phyloP scores from a whole-genome alignment of 2,113 vertebrate genomes.

The Ceuthmochares aereus region DNA sequence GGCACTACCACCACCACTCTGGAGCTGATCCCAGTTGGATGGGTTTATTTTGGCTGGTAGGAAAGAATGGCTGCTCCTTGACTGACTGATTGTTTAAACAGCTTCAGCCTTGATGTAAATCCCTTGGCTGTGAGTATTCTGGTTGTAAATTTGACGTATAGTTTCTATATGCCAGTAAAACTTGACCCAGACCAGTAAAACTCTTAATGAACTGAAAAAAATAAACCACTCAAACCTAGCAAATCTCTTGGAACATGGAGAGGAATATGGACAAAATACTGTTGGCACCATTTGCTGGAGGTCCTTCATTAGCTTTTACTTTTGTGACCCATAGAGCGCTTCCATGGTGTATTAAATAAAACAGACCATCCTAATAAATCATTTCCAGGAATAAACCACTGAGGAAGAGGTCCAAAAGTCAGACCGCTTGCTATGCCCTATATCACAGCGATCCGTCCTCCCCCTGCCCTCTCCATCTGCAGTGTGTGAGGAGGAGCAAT shows the following conservation, averaged over 20 bases:
- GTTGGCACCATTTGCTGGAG: background rate
- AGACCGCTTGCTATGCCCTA: background rate
- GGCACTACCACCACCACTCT: rapidly evolving
- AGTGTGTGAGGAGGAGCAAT: background rate
- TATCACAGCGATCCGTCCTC: background rate
- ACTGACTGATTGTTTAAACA: background rate
- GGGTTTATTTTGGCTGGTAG: background rate
- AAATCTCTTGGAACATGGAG: background rate
- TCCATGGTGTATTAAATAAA: background rate
- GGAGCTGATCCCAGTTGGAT: background rate
- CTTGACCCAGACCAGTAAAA: conserved; percentile 10
- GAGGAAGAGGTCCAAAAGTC: conserved; percentile 5
- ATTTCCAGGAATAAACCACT: conserved; percentile 1
- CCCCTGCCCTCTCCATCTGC: conserved; percentile 19
- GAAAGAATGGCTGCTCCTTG: background rate
- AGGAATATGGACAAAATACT: background rate
- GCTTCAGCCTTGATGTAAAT: background rate
- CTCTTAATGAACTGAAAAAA: background rate
- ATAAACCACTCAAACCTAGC: background rate
- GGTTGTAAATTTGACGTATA: background rate
- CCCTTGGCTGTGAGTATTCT: background rate
- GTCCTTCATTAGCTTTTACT: background rate
- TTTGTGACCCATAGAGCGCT: background rate
- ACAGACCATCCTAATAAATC: background rate
- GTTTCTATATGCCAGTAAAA: background rate